Evolutionary conservation across 2,888 invertebrate genomes (phyloP), one percentile per base, ranked within the genome.

Genomic region (Dicyrtoma fusca): DNA sequence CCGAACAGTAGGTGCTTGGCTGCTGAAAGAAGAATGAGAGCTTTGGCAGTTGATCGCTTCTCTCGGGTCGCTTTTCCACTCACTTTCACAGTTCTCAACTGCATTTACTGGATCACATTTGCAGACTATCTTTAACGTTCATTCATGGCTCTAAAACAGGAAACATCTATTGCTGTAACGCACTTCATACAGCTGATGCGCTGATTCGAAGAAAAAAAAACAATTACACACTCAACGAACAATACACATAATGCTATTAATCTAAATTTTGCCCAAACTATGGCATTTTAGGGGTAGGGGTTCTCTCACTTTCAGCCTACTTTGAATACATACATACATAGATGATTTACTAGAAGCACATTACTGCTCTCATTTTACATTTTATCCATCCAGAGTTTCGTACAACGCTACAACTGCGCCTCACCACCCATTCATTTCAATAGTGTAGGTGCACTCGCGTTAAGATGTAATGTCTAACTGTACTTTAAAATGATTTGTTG

Each of bases 61-160:
- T 90, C 90, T 3, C 85, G 91, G 55, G 86, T 90, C 66, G 88
- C 89, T 81, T 91, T 91, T 82, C 91, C 91, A 1, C 86, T 89
- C 64, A 85, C 90, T 59, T 91, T 91, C 81, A 85, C 89, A 72
- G 83, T 89, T 72, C 85, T 91, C 61, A 91, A 91, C 82, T 85
- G 86, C 75, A 88, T 89, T 77, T 91, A 91, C 82, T 91, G 91
- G 91, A 87, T 89, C 80, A 86, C 89, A 82, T 91, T 91, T 83
- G 89, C 89, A 71, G 89, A 90, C 82, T 90, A 89, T 83, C 70
- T 79, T 4, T 80, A 77, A 73, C 26, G 23, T 45, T 47, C 49
- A 57, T 34, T n/a, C 21, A 3, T 49, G 13, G 1, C 34, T n/a
- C 19, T 61, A 44, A 61, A 1, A 34, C 8, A 23, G 26, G 13